These are phyloP conservation scores for Parasteatoda tepidariorum DNA, from an alignment of 1,140 invertebrate genomes.

Conservation along the genomic window DNA sequence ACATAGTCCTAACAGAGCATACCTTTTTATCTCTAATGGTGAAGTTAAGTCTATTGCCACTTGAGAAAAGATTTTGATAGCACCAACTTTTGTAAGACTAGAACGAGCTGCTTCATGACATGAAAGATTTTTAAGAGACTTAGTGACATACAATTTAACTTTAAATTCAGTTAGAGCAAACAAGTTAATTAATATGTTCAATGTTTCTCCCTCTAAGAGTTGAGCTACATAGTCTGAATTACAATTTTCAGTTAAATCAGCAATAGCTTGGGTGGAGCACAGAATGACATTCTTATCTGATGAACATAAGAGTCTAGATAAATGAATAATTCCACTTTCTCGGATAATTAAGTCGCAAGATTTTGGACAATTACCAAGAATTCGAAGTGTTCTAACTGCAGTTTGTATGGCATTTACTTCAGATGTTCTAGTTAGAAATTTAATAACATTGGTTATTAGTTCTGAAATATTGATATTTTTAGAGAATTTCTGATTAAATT, in stretches of 20 bases:
- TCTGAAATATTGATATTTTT: not conserved
- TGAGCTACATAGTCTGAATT: not conserved
- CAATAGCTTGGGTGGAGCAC: slow-evolving; percentile 12
- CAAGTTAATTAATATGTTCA: slow-evolving; percentile 22
- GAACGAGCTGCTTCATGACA: not conserved
- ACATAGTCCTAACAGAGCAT: slow-evolving; percentile 26
- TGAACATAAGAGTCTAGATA: slow-evolving; percentile 13
- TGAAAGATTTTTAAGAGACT: slow-evolving; percentile 14
- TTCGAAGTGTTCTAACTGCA: slow-evolving; percentile 32
- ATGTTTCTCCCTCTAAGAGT: not conserved
- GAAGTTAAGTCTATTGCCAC: not conserved
- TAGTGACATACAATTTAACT: not conserved
- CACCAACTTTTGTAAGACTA: slow-evolving; percentile 22
- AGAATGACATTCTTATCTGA: not conserved
- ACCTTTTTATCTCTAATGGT: not conserved
- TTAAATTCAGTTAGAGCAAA: not conserved
- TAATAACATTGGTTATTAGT: slow-evolving; percentile 18
- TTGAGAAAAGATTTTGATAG: slow-evolving; percentile 29
- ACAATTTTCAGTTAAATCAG: slow-evolving; percentile 36
- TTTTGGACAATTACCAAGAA: slow-evolving; percentile 17
- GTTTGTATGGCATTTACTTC: slow-evolving; percentile 26
- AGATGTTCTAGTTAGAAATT: slow-evolving; percentile 46
- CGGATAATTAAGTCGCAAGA: not conserved
- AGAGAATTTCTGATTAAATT: slow-evolving; percentile 7
- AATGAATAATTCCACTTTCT: slow-evolving; percentile 23